Base-by-base conservation (phyloP, 92 coral and sea anemone species). In the Metridium senile region DNA sequence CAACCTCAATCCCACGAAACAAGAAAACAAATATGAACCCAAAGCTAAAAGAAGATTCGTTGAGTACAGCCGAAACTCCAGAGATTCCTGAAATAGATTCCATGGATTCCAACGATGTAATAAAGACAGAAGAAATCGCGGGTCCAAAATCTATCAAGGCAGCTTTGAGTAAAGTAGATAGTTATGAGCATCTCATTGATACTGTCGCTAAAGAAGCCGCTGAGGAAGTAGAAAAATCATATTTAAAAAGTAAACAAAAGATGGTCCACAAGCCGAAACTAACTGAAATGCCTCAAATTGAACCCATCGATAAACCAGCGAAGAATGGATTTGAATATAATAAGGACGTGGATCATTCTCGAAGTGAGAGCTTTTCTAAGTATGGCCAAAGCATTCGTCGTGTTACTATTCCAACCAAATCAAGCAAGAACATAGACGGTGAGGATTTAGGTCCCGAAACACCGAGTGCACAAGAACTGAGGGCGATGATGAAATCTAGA, bases 201-300 rank as follows among this genome's bases (percentile, higher is more conserved):
- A 67, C 70, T 11, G 84, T 70, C 69, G 84, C 84, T 0, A 43
- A 79, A 34, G 51, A 79, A 59, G 84, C 84, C 0, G 84, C 77
- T 1, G 66, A 79, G 57, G 70, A 79, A 43, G 84, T 79, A 2
- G 84, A 79, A 26, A 68, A 79, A 28, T 47, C 70, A 6, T 17
- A 66, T 11, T 29, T 31, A 26, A 78, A 78, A 23, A 7, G 51
- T 34, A 8, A 18, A 28, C 26, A 59, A n/a, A 26, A 35, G 8
- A 23, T 2, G 1, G 30, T 33, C 13, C 17, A 47, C 70, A n/a
- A 18, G 43, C 4, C 32, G 46, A 46, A 8, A 39, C 49, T 61
- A 22, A 0, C 16, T 13, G 13, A 39, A 13, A 76, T 61, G 49
- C 81, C 72, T 52, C 9, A 71, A 11, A 16, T 71, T 16, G 47